A percentile compares a stretch with the other conserved stretches of the same genome.
phyloP scores from a whole-genome alignment of 92 coral and sea anemone genomes.

The Phenganax subtilis region DNA sequence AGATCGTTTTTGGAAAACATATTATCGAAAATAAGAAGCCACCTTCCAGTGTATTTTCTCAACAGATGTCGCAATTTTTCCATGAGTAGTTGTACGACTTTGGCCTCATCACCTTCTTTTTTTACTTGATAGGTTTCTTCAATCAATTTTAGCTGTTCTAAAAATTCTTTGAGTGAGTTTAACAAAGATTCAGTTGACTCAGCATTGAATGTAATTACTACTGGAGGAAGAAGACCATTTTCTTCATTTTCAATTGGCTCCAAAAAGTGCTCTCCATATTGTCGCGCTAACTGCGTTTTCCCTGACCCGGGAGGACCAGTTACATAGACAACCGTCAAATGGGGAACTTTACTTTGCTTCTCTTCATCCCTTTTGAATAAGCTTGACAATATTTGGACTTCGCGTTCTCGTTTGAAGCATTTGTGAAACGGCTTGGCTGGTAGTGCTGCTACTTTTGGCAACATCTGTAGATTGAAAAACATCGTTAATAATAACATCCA shows the following conservation, averaged over 20 bases:
- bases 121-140: slow-evolving; percentile 20
- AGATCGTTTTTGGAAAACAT: slow-evolving; percentile 61
- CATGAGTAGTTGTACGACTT: slow-evolving; percentile 45
- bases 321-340: slow-evolving; percentile 57
- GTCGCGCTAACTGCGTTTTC: slow-evolving; percentile 77
- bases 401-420: slow-evolving; percentile 58
- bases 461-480: not conserved
- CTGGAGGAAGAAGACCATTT: not conserved
- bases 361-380: slow-evolving; percentile 34
- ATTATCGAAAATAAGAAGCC: slow-evolving; percentile 84
- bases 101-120: slow-evolving; percentile 20
- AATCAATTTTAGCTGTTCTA: slow-evolving; percentile 42
- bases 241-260: not conserved
- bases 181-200: slow-evolving; percentile 63
- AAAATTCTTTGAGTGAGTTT: slow-evolving; percentile 46
- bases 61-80: slow-evolving; percentile 48
- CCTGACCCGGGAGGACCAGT: slow-evolving; percentile 98
- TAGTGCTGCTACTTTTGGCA: slow-evolving; percentile 37
- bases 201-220: slow-evolving; percentile 69
- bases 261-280: slow-evolving; percentile 60
- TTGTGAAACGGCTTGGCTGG: slow-evolving; percentile 82
- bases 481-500: too few species aligned
- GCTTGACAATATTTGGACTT: slow-evolving; percentile 47
- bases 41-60: slow-evolving; percentile 31
- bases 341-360: not conserved